These are phyloP conservation scores for Acinonyx jubatus DNA, from an alignment of 2,113 vertebrate genomes.

Conservation along the genomic window DNA sequence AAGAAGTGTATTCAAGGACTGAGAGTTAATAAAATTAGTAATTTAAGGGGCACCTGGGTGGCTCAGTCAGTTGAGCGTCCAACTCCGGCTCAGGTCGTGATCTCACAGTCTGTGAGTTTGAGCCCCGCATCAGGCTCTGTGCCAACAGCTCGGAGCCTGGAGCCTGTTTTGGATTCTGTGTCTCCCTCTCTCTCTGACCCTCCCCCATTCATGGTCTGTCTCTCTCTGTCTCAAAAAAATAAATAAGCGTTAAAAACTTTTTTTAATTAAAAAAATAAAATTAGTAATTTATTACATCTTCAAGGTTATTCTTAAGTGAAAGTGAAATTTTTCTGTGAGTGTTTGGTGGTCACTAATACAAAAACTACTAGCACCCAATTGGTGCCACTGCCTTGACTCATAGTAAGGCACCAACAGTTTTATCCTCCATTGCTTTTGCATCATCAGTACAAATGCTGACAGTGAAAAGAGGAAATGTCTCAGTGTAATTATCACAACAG, in stretches of 20 bases:
- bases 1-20: background rate
- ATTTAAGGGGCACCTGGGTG: background rate
- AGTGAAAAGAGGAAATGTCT: background rate
- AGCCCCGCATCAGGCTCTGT: too few relatives aligned
- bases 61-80: too few relatives aligned
- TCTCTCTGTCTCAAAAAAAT: too few relatives aligned
- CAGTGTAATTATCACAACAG: background rate
- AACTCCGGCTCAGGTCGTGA: too few relatives aligned
- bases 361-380: background rate
- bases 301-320: background rate
- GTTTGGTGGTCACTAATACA: background rate
- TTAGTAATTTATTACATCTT: background rate
- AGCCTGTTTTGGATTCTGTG: too few relatives aligned
- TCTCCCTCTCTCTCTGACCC: too few relatives aligned
- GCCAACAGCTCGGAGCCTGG: too few relatives aligned
- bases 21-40: constrained; percentile 6
- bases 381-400: background rate
- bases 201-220: too few relatives aligned
- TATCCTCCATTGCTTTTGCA: background rate
- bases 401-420: background rate
- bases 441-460: background rate
- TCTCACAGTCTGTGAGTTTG: too few relatives aligned
- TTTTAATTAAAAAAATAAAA: background rate
- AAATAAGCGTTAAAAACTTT: too few relatives aligned
- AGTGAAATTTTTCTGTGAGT: background rate